Conservation (phyloP, 1,140 invertebrate species). For the Notospermus geniculatus region DNA sequence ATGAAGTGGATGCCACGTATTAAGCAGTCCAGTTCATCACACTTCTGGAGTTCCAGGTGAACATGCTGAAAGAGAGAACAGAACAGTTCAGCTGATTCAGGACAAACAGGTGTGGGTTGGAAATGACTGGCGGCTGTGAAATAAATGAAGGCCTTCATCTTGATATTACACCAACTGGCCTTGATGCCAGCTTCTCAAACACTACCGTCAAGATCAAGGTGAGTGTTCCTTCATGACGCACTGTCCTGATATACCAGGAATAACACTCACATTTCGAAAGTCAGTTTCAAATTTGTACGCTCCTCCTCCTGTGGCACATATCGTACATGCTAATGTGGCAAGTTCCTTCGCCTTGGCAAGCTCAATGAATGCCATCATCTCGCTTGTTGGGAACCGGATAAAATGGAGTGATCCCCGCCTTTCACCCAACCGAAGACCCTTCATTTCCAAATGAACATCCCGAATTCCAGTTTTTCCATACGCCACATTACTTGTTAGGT, state of each 20-base stretch:
- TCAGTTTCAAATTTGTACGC: slow-evolving; percentile 97
- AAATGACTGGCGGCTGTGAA: too few relatives aligned
- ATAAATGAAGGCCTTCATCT: too few relatives aligned
- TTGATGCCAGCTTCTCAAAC: too few relatives aligned
- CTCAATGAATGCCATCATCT: slow-evolving; percentile 91
- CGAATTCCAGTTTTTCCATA: slow-evolving; percentile 93
- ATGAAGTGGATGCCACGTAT: slow-evolving; percentile 94
- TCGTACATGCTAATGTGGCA: slow-evolving; percentile 88
- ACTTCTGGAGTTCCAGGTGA: slow-evolving; percentile 89
- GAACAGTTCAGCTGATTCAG: too few relatives aligned
- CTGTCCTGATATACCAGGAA: too few relatives aligned
- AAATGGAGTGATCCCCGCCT: slow-evolving; percentile 90
- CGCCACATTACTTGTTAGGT: slow-evolving; percentile 91
- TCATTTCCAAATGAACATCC: slow-evolving; percentile 92
- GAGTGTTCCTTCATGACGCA: too few relatives aligned
- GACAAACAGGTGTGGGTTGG: too few relatives aligned
- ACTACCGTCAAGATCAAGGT: too few relatives aligned
- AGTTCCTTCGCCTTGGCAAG: slow-evolving; percentile 94
- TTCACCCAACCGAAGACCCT: slow-evolving; percentile 61
- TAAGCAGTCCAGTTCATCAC: slow-evolving; percentile 94
- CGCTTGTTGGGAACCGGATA: slow-evolving; percentile 93
- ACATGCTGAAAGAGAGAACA: slow-evolving; percentile 72
- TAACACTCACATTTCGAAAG: slow-evolving; percentile 73
- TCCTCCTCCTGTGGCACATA: slow-evolving; percentile 97
- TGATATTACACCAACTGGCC: too few relatives aligned